Percentiles rank a stretch among this genome's conserved stretches.
phyloP scores from a whole-genome alignment of 2,113 vertebrate genomes.

The Protobothrops flavoviridis region DNA sequence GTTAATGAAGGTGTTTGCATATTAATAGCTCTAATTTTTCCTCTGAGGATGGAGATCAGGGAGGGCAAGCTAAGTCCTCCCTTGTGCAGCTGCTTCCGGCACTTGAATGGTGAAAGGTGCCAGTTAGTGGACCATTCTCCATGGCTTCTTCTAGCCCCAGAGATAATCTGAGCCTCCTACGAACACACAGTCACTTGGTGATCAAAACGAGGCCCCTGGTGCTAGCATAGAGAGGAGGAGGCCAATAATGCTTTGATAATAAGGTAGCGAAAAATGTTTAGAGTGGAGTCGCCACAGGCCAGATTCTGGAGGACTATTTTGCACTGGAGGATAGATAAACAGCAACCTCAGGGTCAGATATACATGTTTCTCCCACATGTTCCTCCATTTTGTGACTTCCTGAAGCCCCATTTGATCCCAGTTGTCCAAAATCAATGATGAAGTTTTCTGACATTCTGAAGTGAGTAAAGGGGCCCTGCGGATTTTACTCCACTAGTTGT shows the following conservation, averaged over 20 bases:
- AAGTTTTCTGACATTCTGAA: not conserved
- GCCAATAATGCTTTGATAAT: not conserved
- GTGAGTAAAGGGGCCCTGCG: not conserved
- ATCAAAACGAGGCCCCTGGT: not conserved
- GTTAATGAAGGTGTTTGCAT: conserved; percentile 19
- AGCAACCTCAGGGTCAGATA: not conserved
- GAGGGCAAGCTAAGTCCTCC: not conserved
- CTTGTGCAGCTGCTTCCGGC: not conserved
- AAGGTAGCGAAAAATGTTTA: not conserved
- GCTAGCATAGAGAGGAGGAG: not conserved
- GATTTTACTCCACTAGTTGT: not conserved
- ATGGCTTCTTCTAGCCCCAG: not conserved
- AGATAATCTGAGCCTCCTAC: not conserved
- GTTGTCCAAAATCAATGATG: not conserved
- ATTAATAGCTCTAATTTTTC: not conserved
- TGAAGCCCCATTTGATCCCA: not conserved
- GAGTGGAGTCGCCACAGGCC: not conserved
- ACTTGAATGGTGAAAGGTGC: not conserved
- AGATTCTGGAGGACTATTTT: not conserved
- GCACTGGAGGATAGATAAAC: not conserved
- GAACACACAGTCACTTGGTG: not conserved
- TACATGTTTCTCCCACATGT: not conserved
- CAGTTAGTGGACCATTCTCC: not conserved
- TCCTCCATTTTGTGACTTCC: not conserved
- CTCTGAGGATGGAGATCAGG: not conserved